Evolutionary conservation across 1,140 invertebrate species (phyloP), one percentile per base, ranked within the genome.

Genomic region (Halesus radiatus): DNA sequence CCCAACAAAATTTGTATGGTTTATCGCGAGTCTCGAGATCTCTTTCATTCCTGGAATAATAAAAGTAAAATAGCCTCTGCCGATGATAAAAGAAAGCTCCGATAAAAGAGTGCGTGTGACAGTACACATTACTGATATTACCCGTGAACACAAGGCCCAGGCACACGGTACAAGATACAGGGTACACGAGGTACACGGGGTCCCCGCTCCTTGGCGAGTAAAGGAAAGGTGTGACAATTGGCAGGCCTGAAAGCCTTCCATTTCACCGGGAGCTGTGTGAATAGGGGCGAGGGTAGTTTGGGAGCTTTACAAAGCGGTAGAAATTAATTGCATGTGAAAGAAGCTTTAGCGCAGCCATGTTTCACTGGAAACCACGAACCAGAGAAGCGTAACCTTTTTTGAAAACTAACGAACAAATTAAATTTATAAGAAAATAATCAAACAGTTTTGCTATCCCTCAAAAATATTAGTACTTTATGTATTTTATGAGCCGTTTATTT

Each of bases 281-380:
- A 54, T 74, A 23, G 72, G 45, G 68, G 3, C 50, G 29, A 53
- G 23, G 72, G 72, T 54, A 54, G 62, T 66, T 66, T 66, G 15
- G 72, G 22, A 5, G 72, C 50, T 74, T 74, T 74, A 74, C 72
- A 74, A 74, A 74, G 72, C 72, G 72, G 72, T 74, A 56, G 23
- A 74, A 74, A 74, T 74, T 74, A 74, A 74, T 74, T 74, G 72
- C 53, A 74, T 54, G 72, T 74, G 52, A 74, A 74, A 54, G 72
- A 53, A 18, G 62, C 32, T 66, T 29, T 66, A 60, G 56, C 56
- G 56, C 18, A 60, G 56, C 56, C 56, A 60, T 60, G 56, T 60
- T 60, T 60, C 56, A 60, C 23, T 22, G 56, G 18, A 60, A 60
- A 60, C 56, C 23, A 23, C 56, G 3, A 22, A 18, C 56, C 18